Percentiles rank a stretch among this genome's conserved stretches.
phyloP scores from a whole-genome alignment of 2,797 vertebrate species.

The Hapalemur alaotrensis region DNA sequence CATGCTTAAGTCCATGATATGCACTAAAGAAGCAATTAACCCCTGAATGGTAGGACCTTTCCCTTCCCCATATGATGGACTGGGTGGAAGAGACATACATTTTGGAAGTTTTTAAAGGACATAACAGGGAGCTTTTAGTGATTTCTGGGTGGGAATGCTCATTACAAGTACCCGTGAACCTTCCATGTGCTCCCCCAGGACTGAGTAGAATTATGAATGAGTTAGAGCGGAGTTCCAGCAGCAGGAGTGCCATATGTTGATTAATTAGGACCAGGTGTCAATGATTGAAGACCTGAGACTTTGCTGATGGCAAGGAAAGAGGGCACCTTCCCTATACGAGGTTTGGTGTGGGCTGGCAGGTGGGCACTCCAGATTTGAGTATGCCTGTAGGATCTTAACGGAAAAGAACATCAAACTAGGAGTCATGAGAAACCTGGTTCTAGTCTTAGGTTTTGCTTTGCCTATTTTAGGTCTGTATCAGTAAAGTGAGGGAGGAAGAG shows the following conservation, averaged over 20 bases:
- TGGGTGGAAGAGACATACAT: neutral
- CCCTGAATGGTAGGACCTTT: neutral
- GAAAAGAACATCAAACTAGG: neutral
- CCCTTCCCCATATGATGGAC: neutral
- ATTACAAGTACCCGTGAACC: neutral
- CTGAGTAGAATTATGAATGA: neutral
- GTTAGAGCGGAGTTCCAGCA: constrained; percentile 31
- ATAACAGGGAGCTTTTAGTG: constrained; percentile 24
- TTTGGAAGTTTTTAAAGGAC: constrained; percentile 1
- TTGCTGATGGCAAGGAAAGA: neutral
- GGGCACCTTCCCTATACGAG: neutral
- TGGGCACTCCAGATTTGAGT: neutral
- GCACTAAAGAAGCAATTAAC: neutral
- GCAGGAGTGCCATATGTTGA: constrained; percentile 57
- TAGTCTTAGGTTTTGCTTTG: neutral
- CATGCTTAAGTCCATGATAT: neutral
- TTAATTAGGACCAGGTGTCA: constrained; percentile 48
- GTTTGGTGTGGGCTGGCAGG: neutral
- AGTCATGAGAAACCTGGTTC: neutral
- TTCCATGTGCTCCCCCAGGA: constrained; percentile 22
- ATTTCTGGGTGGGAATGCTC: constrained; percentile 38
- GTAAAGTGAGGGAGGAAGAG: neutral
- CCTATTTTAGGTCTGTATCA: neutral
- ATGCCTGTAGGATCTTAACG: fast-evolving
- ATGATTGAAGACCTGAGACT: constrained; percentile 47